Percentiles rank a stretch among this genome's conserved stretches.
Conservation (phyloP, 2,797 vertebrate species). For the Trachurus trachurus region DNA sequence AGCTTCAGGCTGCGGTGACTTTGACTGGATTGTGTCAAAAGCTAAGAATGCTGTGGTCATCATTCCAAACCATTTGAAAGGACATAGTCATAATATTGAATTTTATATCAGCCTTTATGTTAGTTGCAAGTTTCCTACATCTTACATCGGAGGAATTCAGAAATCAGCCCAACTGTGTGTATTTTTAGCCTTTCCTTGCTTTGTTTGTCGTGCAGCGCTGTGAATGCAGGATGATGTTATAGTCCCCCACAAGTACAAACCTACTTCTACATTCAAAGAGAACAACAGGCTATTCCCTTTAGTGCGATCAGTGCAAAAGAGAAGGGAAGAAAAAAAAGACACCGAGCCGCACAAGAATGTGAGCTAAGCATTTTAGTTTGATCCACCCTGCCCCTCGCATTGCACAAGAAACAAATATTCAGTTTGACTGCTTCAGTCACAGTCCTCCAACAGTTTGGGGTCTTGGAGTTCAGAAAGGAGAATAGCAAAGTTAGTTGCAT, state of each 20-base stretch:
- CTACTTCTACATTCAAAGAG: conserved; percentile 73
- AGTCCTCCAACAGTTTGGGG: conserved; percentile 25
- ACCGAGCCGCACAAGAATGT: conserved; percentile 61
- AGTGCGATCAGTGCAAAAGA: conserved; percentile 46
- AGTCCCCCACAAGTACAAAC: conserved; percentile 59
- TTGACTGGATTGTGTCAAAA: background rate
- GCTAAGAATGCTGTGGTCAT: background rate
- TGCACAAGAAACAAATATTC: conserved; percentile 64
- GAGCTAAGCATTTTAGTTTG: conserved; percentile 72
- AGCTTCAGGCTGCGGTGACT: background rate
- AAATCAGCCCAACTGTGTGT: conserved; percentile 12
- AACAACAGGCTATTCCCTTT: conserved; percentile 68
- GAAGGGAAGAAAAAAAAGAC: background rate
- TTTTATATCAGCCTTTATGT: background rate
- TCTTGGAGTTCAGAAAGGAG: conserved; percentile 6
- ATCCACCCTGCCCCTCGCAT: conserved; percentile 63
- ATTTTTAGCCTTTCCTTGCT: conserved; percentile 49
- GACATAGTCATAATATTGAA: background rate
- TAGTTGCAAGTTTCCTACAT: background rate
- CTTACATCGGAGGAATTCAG: conserved; percentile 6
- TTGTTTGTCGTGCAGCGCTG: conserved; percentile 56
- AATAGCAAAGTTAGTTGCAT: background rate
- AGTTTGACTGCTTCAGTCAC: conserved; percentile 21
- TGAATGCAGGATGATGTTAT: conserved; percentile 60
- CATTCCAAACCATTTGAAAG: background rate